Evolutionary conservation across 2,888 invertebrate species (phyloP), one percentile per base, ranked within the genome.

Genomic region (Cataglyphis altisquamis): DNA sequence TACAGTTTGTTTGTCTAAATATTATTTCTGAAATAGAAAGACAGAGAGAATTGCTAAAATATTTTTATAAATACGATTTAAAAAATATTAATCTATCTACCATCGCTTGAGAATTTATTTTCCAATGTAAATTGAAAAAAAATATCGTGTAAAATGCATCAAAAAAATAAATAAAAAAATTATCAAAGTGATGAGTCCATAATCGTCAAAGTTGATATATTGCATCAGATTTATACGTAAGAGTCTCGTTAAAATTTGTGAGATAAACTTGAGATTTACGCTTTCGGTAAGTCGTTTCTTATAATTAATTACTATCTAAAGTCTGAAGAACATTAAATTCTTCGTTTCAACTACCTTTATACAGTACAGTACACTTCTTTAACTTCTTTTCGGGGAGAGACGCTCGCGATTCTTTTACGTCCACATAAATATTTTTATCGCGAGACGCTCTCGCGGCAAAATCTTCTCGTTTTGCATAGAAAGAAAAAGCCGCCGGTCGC

Each of bases 371-470:
- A 68, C 68, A 36, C 78, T 32, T 25, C 63, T 82, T 82, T 52
- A 66, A 83, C 63, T 64, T 84, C 66, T 75, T 72, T 82, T 84
- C 70, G 66, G 85, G 68, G 32, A 83, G 25, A 80, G 39, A 68
- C n/a, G 39, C 82, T 55, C 29, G 36, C 84, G 66, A 75, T 83
- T 82, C 84, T 89, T 90, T 91, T 88, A 91, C 86, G 83, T 87
- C 87, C 88, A 77, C 90, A 90, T 91, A 93, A 92, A 92, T 90
- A 91, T 91, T 92, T 92, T 93, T 93, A 93, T 91, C 88, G 89
- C 91, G 77, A 83, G 73, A 82, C 85, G 87, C 85, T 89, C 88
- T 89, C 89, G 88, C 87, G 86, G 25, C 85, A 87, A 90, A 90
- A 91, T 90, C 89, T 87, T 87, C 90, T 86, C 87, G 70, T 87